Conservation (phyloP, 2,113 vertebrate genomes). For the Malurus cyaneus region DNA sequence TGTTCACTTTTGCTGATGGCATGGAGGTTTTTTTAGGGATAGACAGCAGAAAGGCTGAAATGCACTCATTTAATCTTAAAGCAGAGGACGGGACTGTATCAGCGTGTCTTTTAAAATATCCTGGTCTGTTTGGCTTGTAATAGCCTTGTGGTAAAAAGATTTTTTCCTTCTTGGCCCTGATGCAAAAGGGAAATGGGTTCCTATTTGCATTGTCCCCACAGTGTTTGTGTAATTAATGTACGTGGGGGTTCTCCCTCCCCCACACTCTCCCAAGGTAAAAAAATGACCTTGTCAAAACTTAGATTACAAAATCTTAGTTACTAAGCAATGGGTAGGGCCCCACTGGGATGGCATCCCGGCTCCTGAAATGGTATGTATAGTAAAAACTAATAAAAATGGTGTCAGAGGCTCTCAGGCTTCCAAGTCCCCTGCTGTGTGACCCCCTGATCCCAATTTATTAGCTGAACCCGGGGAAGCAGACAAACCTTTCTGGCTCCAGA, state of each 20-base stretch:
- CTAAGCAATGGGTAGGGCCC: conserved; percentile 76
- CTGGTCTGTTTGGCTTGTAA: not conserved
- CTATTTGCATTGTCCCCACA: conserved; percentile 74
- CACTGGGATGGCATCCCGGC: conserved; percentile 76
- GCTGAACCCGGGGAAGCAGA: conserved; percentile 78
- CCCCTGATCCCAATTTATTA: conserved; percentile 85
- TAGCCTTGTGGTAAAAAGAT: not conserved
- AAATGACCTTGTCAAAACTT: conserved; percentile 85
- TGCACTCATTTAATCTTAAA: not conserved
- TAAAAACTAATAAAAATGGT: conserved; percentile 85
- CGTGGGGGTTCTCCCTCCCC: conserved; percentile 68
- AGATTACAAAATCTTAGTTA: conserved; percentile 83
- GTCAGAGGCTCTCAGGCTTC: conserved; percentile 81
- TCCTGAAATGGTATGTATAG: conserved; percentile 78
- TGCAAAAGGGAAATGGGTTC: conserved; percentile 56
- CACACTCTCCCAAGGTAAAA: conserved; percentile 76
- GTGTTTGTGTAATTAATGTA: conserved; percentile 83
- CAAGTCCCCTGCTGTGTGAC: conserved; percentile 80
- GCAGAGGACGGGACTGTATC: not conserved
- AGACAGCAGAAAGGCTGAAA: not conserved
- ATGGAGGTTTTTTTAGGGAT: not conserved
- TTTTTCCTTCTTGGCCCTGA: conserved; percentile 36
- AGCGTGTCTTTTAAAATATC: not conserved
- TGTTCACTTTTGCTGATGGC: not conserved
- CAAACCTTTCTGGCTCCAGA: conserved; percentile 80